Evolutionary conservation across 2,888 invertebrate genomes (phyloP).

Genomic region (Drosophila putrida): DNA sequence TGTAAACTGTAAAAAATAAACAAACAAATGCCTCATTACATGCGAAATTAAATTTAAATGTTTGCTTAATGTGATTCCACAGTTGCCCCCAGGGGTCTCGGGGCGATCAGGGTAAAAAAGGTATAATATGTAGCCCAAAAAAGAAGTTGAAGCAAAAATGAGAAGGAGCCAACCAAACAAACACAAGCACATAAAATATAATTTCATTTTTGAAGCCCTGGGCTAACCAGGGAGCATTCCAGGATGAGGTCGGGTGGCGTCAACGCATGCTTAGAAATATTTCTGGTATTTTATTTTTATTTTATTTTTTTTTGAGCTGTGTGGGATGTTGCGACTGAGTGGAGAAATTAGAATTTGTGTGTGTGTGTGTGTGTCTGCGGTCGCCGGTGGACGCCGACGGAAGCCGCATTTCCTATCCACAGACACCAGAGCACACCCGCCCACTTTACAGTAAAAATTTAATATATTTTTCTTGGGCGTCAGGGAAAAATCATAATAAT

Average conservation of each 20-base stretch:
- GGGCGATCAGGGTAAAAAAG: conserved; percentile 54
- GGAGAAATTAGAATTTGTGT: conserved; percentile 71
- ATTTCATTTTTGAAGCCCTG: conserved; percentile 77
- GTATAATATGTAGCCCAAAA: conserved; percentile 39
- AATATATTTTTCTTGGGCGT: conserved; percentile 69
- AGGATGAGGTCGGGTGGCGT: conserved; percentile 35
- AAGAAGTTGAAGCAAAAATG: neutral
- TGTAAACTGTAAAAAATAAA: conserved; percentile 71
- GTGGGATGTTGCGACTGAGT: conserved; percentile 50
- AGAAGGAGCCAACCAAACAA: conserved; percentile 58
- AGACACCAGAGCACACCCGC: conserved; percentile 25
- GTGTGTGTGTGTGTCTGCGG: conserved; percentile 66
- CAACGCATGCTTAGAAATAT: conserved; percentile 77
- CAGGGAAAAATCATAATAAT: conserved; percentile 75
- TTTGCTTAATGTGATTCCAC: conserved; percentile 81
- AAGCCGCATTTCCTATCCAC: conserved; percentile 52
- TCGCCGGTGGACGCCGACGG: conserved; percentile 71
- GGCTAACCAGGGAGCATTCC: conserved; percentile 69
- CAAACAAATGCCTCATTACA: conserved; percentile 83
- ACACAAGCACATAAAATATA: conserved; percentile 78
- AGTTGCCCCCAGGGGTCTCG: conserved; percentile 52
- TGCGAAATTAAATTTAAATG: conserved; percentile 84
- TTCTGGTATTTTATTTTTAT: conserved; percentile 68
- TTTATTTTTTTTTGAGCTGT: conserved; percentile 35
- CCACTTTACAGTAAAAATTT: conserved; percentile 53